phyloP scores from a whole-genome alignment of 2,888 invertebrate species.

The Polyommatus icarus region DNA sequence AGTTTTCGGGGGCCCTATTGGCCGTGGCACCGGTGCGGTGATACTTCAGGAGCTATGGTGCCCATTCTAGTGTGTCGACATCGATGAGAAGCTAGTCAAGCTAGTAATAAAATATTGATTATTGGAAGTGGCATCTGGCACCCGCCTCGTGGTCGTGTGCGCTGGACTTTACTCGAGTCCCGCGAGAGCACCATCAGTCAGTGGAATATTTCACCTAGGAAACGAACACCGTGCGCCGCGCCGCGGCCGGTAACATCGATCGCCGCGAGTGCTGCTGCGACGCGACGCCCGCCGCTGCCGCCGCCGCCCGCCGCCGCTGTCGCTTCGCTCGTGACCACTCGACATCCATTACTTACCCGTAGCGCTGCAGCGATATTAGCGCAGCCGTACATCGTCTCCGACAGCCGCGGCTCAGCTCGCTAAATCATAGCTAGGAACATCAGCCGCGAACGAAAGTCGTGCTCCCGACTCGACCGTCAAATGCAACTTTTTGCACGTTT shows the following conservation, averaged over 20 bases:
- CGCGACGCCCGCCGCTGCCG: background rate
- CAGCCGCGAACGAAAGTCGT: constrained; percentile 1
- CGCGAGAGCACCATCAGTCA: background rate
- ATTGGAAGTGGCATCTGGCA: background rate
- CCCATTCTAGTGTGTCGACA: background rate
- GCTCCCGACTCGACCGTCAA: background rate
- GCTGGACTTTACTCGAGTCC: background rate
- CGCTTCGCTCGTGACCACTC: background rate
- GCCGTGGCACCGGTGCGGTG: background rate
- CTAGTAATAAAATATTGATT: background rate
- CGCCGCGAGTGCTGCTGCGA: background rate
- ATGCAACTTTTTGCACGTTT: constrained; percentile 8
- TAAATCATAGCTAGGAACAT: background rate
- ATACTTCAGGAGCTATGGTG: background rate
- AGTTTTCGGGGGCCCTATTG: background rate
- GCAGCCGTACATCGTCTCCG: background rate
- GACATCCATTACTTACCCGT: background rate
- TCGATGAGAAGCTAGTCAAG: background rate
- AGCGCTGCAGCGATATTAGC: background rate
- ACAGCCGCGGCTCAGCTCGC: background rate
- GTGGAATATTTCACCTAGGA: background rate
- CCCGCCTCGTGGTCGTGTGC: background rate
- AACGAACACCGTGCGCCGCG: background rate
- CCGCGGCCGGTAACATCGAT: background rate
- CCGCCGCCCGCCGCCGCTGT: background rate